phyloP scores from a whole-genome alignment of 2,888 invertebrate species.

The Heliconius aoede region DNA sequence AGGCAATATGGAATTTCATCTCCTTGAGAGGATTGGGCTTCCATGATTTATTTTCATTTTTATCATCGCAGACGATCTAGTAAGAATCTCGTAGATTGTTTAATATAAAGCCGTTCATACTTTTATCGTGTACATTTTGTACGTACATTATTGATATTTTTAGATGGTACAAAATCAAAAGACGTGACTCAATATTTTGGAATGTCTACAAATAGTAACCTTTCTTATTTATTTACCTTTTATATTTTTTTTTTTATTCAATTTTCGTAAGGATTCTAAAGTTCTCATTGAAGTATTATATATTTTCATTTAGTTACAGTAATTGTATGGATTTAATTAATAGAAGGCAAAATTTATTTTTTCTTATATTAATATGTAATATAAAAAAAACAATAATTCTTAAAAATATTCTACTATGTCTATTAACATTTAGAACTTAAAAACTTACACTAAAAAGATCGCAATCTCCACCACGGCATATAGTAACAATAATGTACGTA shows the following conservation, averaged over 20 bases:
- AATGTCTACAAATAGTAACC: neutral
- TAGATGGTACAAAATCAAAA: neutral
- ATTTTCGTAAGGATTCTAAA: neutral
- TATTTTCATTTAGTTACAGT: neutral
- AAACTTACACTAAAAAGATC: neutral
- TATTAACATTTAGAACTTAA: too few relatives aligned
- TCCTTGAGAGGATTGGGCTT: constrained; percentile 46
- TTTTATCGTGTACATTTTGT: constrained; percentile 19
- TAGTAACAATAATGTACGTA: neutral
- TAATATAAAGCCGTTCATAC: constrained; percentile 35
- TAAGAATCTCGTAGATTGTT: constrained; percentile 44
- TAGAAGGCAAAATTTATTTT: too few relatives aligned
- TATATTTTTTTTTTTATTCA: neutral
- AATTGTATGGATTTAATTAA: neutral
- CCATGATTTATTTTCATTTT: constrained; percentile 50
- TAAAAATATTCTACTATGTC: too few relatives aligned
- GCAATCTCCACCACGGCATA: neutral
- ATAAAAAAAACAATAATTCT: too few relatives aligned
- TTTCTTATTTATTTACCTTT: neutral
- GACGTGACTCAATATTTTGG: too few relatives aligned
- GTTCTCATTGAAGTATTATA: neutral
- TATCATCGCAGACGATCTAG: constrained; percentile 48
- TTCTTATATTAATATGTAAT: too few relatives aligned
- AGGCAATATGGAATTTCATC: constrained; percentile 49
- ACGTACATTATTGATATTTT: neutral